Percentiles rank a stretch among this genome's conserved stretches.
phyloP scores from a whole-genome alignment of 1,140 invertebrate species.

The Coptotermes formosanus region DNA sequence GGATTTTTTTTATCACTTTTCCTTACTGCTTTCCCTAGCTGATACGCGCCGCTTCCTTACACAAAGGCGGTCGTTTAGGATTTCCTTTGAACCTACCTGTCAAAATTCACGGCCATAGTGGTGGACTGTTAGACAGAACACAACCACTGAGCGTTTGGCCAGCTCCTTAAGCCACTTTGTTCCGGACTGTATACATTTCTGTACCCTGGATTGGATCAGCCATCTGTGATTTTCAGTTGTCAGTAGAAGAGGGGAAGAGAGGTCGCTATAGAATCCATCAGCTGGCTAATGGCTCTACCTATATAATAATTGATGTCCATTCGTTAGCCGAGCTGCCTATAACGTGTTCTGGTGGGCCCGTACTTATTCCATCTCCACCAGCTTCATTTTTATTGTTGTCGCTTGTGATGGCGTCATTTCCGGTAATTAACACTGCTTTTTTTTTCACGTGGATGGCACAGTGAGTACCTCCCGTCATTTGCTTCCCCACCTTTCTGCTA shows the following conservation, averaged over 20 bases:
- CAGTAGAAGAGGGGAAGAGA: background rate
- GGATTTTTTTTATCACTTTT: no score
- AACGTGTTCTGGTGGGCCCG: background rate
- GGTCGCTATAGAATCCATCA: background rate
- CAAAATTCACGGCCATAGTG: no score
- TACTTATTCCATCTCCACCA: slow-evolving; percentile 14
- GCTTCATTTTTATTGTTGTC: slow-evolving; percentile 18
- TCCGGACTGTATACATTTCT: background rate
- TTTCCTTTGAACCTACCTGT: no score
- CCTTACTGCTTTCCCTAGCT: no score
- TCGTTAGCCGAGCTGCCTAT: background rate
- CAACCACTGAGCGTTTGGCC: background rate
- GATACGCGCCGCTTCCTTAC: no score
- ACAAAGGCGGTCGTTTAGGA: no score
- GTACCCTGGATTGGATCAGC: slow-evolving; percentile 3
- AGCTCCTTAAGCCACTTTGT: background rate
- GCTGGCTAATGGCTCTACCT: slow-evolving; percentile 7
- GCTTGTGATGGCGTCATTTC: background rate
- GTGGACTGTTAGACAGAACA: no score
- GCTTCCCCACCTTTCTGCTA: background rate
- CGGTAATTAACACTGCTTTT: slow-evolving; percentile 14
- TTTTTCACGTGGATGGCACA: background rate
- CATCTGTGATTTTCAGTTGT: slow-evolving; percentile 13
- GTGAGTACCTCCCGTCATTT: slow-evolving; percentile 4
- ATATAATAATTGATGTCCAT: slow-evolving; percentile 17